Evolutionary conservation across 2,888 invertebrate genomes (phyloP).

Genomic region (Toxonevra muliebris): DNA sequence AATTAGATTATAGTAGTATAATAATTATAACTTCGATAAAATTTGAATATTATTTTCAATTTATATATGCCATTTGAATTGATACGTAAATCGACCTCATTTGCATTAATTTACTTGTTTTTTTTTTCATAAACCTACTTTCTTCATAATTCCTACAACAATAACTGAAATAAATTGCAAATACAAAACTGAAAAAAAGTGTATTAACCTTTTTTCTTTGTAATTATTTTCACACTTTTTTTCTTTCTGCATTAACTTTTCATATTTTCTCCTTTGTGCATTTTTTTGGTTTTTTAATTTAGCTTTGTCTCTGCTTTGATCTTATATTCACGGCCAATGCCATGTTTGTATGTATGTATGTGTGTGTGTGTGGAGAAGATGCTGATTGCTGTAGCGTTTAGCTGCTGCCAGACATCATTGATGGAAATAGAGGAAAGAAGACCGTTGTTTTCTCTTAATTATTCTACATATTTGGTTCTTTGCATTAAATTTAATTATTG

Average conservation of each 20-base stretch:
- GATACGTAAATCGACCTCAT: not conserved
- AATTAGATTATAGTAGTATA: too few species aligned
- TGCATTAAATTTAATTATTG: too few species aligned
- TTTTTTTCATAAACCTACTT: not conserved
- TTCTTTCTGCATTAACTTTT: not conserved
- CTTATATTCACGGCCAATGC: constrained; percentile 34
- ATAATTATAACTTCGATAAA: too few species aligned
- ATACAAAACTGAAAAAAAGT: not conserved
- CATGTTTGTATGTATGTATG: constrained; percentile 19
- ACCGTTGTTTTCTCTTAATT: too few species aligned
- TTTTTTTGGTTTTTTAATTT: constrained; percentile 9
- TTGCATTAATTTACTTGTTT: not conserved
- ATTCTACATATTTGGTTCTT: too few species aligned
- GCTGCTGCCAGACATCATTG: not conserved
- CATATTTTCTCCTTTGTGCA: not conserved
- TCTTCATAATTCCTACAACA: not conserved
- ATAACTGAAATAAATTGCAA: not conserved
- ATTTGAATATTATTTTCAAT: not conserved
- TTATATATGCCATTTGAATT: not conserved
- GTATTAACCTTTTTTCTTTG: not conserved
- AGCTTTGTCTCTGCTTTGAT: not conserved
- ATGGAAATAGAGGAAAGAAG: too few species aligned
- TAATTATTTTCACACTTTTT: too few species aligned
- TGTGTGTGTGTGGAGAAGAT: not conserved
- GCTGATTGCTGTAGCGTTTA: not conserved